A percentile compares a stretch with the other conserved stretches of the same genome.
phyloP scores from a whole-genome alignment of 2,888 invertebrate species.

The Periphyllus acericola region DNA sequence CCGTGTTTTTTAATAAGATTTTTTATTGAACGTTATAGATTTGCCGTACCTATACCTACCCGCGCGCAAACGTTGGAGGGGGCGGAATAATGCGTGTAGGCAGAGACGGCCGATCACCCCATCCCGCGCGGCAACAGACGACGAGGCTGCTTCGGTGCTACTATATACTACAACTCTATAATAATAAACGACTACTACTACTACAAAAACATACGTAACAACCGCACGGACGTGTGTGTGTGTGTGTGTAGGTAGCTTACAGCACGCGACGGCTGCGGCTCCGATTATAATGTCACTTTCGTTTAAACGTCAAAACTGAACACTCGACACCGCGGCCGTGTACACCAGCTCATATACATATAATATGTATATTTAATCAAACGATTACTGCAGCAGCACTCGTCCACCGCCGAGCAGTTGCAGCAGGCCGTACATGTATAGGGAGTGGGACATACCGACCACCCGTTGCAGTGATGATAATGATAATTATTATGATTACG shows the following conservation, averaged over 20 bases:
- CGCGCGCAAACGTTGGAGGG: neutral
- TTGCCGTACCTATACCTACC: no score
- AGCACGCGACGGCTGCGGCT: neutral
- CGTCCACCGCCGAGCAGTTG: neutral
- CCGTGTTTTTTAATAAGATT: neutral
- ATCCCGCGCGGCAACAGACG: neutral
- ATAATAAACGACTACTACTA: neutral
- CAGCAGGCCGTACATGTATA: neutral
- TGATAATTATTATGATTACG: no score
- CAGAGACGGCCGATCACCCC: neutral
- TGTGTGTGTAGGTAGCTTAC: neutral
- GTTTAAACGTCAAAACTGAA: constrained; percentile 22
- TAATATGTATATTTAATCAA: neutral
- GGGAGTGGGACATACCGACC: neutral
- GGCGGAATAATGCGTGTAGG: neutral
- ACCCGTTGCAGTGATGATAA: neutral
- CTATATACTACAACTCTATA: neutral
- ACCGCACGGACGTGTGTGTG: neutral
- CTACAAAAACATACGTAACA: neutral
- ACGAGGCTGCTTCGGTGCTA: neutral
- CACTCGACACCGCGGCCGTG: neutral
- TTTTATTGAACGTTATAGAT: neutral
- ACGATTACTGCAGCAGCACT: neutral
- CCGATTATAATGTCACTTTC: constrained; percentile 42
- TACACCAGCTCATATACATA: neutral